Evolutionary conservation across 1,140 invertebrate genomes (phyloP), one percentile per base, ranked within the genome.

Genomic region (Drosophila elegans): DNA sequence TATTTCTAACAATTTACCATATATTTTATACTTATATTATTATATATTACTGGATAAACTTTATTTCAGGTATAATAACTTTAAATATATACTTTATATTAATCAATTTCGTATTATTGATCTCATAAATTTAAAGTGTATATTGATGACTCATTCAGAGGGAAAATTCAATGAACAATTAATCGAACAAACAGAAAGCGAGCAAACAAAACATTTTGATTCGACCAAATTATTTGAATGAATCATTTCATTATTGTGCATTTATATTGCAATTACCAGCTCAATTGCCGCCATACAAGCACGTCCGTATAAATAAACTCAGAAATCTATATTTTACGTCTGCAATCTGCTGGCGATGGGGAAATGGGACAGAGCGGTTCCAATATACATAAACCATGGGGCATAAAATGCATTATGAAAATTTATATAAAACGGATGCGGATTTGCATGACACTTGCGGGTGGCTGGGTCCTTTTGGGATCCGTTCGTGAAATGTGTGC

Each of bases 361-460:
- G 0, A n/a, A 39, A 27, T 13, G n/a, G n/a, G 12, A 34, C 21
- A 13, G 39, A 32, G 21, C 12, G 42, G 11, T 44, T 4, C 59
- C 72, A 75, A 80, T 67, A 75, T 75, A 69, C 77, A 79, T 71
- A 84, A 77, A 84, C 56, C 61, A 74, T 56, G 27, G 27, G 60
- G 48, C 45, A 55, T 51, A 55, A 69, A 74, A 74, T 86, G 78
- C 78, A 81, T 85, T 86, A 82, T 85, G 81, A 75, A 80, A 85
- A 84, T 81, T 68, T 68, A 77, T 77, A 61, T 68, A 76, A 73
- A 73, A 73, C 69, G 69, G 68, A 73, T 52, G 68, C 73, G 48
- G 46, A 75, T 75, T 75, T 77, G 74, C 73, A 77, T 76, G 73
- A 76, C 73, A 60, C 74, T 77, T 67, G 62, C 16, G 73, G 74